Percentiles rank a stretch among this genome's conserved stretches.
These are phyloP conservation scores for Leptopilina drosophilae DNA, from an alignment of 2,888 invertebrate species.

Conservation along the genomic window DNA sequence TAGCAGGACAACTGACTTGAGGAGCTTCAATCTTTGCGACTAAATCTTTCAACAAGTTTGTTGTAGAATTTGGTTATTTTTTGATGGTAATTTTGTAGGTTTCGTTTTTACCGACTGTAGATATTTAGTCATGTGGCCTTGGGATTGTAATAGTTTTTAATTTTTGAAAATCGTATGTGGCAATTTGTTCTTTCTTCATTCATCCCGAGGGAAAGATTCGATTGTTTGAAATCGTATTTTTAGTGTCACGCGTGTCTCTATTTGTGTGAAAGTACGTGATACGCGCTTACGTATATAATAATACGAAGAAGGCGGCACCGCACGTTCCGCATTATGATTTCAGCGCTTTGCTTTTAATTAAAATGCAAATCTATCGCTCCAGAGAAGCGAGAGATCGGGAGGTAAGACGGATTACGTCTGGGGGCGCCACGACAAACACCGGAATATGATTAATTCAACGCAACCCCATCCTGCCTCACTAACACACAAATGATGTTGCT, in stretches of 20 bases:
- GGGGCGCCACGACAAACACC: conserved; percentile 76
- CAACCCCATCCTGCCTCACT: conserved; percentile 71
- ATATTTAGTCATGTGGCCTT: no score
- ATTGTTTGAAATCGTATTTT: not conserved
- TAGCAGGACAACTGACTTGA: not conserved
- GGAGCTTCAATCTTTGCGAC: not conserved
- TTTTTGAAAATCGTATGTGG: no score
- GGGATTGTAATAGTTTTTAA: no score
- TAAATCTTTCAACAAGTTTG: no score
- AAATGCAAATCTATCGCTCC: conserved; percentile 80
- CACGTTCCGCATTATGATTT: conserved; percentile 81
- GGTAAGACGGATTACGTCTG: conserved; percentile 77
- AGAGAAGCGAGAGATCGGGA: conserved; percentile 70
- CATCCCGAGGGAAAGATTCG: no score
- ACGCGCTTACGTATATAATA: conserved; percentile 50
- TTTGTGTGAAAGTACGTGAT: conserved; percentile 40
- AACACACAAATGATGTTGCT: conserved; percentile 59
- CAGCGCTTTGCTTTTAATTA: conserved; percentile 81
- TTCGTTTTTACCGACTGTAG: no score
- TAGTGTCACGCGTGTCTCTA: conserved; percentile 14
- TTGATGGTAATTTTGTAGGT: no score
- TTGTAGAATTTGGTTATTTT: no score
- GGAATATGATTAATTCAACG: conserved; percentile 77
- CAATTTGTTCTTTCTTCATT: no score
- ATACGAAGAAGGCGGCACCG: conserved; percentile 67